Base-by-base conservation (phyloP, 2,797 vertebrate genomes). In the Scyliorhinus canicula region DNA sequence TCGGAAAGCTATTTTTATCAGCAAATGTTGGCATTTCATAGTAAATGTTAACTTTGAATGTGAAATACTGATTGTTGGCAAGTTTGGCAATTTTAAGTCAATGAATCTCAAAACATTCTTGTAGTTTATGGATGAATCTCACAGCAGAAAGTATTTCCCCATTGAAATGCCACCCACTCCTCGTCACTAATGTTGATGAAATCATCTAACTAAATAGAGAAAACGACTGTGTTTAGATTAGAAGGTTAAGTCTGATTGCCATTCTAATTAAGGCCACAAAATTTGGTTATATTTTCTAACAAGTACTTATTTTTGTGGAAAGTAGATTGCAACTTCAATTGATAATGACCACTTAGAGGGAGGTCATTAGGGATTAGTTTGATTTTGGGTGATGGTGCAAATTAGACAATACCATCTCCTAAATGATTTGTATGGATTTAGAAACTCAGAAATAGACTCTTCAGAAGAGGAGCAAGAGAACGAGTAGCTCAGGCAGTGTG, bases 101-200 rank as follows among this genome's bases (percentile, higher is more conserved):
- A 21, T 90, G 86, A 90, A 90, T 31, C 55, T 90, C n/a, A 60
- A 90, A 90, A 90, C n/a, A 40, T 40, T 21, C 35, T n/a, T 60
- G 55, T 88, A 88, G 31, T 14, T 55, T 52, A 86, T 52, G 28
- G 84, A 86, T 55, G 11, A 88, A 14, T 88, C 11, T 4, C 5
- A 31, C 2, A 8, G 31, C 52, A n/a, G 19, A 90, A 14, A 63
- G 57, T 12, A 63, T n/a, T 91, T 63, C 63, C 19, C 35, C 31
- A 21, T 60, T 90, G 55, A 90, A 90, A 90, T 19, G 1, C 26
- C 57, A 40, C 16, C 6, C 86, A 90, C 52, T 90, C 52, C 52
- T 57, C 57, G 57, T 90, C 55, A 60, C 35, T 90, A 55, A 57
- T 88, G 52, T 88, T 88, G 85, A 88, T 60, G 28, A 90, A 90